Evolutionary conservation across 2,113 vertebrate species (phyloP), one percentile per base, ranked within the genome.

Genomic region (Ornithorhynchus anatinus): DNA sequence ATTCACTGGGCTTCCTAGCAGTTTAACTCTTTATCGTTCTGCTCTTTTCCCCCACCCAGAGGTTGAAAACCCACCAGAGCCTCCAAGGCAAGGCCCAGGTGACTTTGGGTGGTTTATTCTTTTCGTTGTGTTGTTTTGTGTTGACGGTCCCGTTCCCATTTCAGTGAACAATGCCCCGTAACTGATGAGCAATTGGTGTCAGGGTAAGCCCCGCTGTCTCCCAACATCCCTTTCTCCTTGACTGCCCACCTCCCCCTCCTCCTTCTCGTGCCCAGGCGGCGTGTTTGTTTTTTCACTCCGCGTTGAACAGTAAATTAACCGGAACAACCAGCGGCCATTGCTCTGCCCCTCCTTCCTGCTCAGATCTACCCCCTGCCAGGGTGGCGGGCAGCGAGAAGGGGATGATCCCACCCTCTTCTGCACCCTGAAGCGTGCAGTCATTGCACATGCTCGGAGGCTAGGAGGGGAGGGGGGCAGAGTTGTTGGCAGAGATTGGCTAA

Each of bases 161-260:
- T 93, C 96, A 99, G 97, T 92, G 94, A 98, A 87, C 94, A 95
- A 87, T 94, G 94, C 95, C 93, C 95, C 92, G 91, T 95, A 95
- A 95, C 93, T 91, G 94, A 96, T 87, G 95, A 96, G 94, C 94
- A 96, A 92, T 96, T 97, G 95, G 97, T 97, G 94, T 92, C 94
- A 65, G 96, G 97, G 96, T 98, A 97, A 99, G 97, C 95, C 77
- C 79, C 84, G 91, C 35, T 92, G 4, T 59, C 93, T 95, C 91
- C 91, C 81, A 94, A 91, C 93, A 92, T 88, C 68, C 69, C 90
- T 86, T 86, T 87, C 89, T 92, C n/a, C n/a, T n/a, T n/a, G 85
- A 92, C 93, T 93, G 91, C 88, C 94, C 91, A 94, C 92, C 81
- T 77, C 88, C 91, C 88, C 66, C 82, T 77, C 80, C 87, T 59